Conservation (phyloP, 2,888 invertebrate species). For the Pandemis cinnamomeana region DNA sequence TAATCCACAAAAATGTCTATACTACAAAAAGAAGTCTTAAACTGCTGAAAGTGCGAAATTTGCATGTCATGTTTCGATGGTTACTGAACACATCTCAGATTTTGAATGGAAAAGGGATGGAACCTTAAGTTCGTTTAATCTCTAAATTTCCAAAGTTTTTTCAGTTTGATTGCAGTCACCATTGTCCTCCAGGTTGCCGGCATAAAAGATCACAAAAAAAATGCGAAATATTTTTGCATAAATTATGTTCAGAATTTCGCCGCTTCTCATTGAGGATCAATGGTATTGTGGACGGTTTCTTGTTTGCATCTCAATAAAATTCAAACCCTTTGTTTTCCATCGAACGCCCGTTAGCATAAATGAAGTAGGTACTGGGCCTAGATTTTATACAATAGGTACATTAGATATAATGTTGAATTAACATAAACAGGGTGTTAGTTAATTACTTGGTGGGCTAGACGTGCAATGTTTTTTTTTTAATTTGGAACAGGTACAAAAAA, state of each 20-base stretch:
- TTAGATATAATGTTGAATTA: background rate
- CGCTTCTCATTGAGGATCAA: constrained; percentile 14
- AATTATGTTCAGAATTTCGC: constrained; percentile 18
- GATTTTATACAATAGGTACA: background rate
- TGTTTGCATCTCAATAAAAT: constrained; percentile 19
- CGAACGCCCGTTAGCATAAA: constrained; percentile 8
- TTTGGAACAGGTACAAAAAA: too few relatives aligned
- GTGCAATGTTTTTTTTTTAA: background rate
- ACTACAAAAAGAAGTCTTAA: background rate
- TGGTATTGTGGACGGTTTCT: constrained; percentile 11
- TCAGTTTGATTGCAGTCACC: background rate
- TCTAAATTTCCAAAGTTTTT: background rate
- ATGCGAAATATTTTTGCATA: constrained; percentile 15
- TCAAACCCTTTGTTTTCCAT: constrained; percentile 16
- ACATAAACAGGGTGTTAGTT: background rate
- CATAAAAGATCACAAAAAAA: constrained; percentile 13
- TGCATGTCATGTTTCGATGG: too few relatives aligned
- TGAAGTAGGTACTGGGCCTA: constrained; percentile 4
- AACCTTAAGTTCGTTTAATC: background rate
- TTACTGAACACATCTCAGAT: background rate
- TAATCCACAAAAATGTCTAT: too few relatives aligned
- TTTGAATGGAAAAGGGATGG: background rate
- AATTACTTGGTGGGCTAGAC: background rate
- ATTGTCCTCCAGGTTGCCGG: background rate
- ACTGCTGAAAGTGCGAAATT: too few relatives aligned